Conservation (phyloP, 2,888 invertebrate genomes). For the Drosophila putrida region DNA sequence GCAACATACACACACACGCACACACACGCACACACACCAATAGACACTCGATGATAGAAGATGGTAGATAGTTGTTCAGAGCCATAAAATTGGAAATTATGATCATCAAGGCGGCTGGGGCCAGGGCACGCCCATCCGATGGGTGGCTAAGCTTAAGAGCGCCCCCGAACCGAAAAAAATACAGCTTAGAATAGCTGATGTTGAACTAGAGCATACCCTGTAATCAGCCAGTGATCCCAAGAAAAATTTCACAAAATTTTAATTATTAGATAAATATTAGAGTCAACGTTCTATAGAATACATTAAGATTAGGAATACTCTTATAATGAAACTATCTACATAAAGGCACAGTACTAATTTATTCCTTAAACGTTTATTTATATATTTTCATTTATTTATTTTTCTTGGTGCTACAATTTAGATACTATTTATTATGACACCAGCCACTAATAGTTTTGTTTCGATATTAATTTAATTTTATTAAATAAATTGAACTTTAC, state of each 20-base stretch:
- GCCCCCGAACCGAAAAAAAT: constrained; percentile 3
- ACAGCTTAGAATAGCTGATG: background rate
- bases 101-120: constrained; percentile 50
- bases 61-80: constrained; percentile 45
- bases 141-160: constrained; percentile 30
- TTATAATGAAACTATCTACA: background rate
- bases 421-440: no score
- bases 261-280: background rate
- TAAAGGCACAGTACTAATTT: background rate
- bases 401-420: no score
- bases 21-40: background rate
- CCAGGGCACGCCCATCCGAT: constrained; percentile 39
- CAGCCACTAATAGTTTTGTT: no score
- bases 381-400: no score
- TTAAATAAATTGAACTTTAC: no score
- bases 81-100: constrained; percentile 65
- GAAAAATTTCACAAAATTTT: background rate
- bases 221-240: background rate
- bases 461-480: no score
- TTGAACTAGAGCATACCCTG: constrained; percentile 2
- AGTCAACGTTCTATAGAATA: background rate
- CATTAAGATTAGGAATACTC: background rate
- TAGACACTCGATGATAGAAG: constrained; percentile 29
- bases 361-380: no score
- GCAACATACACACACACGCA: constrained; percentile 23